A percentile compares a stretch with the other conserved stretches of the same genome.
These are phyloP conservation scores for Eulithis prunata DNA, from an alignment of 2,888 invertebrate genomes.

Conservation along the genomic window DNA sequence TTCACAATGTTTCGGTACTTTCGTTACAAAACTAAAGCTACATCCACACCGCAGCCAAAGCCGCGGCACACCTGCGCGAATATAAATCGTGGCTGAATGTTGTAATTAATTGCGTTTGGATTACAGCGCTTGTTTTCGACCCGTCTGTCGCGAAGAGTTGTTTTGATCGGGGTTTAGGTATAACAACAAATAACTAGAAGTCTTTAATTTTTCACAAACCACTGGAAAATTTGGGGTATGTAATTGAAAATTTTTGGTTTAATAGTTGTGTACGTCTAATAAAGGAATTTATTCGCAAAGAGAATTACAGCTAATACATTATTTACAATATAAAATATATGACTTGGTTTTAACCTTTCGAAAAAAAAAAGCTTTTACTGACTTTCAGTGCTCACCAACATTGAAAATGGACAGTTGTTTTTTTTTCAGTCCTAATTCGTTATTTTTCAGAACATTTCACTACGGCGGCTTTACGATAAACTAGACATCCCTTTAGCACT, in stretches of 20 bases:
- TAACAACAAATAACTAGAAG: not conserved
- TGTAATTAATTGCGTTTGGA: slow-evolving; percentile 77
- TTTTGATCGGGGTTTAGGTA: slow-evolving; percentile 20
- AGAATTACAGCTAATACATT: too few relatives aligned
- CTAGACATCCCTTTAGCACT: too few relatives aligned
- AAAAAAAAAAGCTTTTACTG: too few relatives aligned
- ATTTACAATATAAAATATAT: too few relatives aligned
- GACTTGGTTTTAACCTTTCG: too few relatives aligned
- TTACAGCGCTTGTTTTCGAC: slow-evolving; percentile 49
- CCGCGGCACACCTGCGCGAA: slow-evolving; percentile 60
- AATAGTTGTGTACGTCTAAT: too few relatives aligned
- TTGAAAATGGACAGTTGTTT: too few relatives aligned
- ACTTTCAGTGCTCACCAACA: too few relatives aligned
- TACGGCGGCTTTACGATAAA: too few relatives aligned
- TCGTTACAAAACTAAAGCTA: slow-evolving; percentile 25
- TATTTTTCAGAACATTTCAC: too few relatives aligned
- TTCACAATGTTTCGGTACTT: not conserved
- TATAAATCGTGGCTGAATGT: slow-evolving; percentile 72
- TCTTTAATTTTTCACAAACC: not conserved
- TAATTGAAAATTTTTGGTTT: not conserved
- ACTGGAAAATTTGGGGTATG: not conserved
- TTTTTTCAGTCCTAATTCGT: too few relatives aligned
- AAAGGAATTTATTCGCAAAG: too few relatives aligned
- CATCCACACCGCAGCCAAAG: slow-evolving; percentile 46
- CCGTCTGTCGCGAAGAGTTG: slow-evolving; percentile 34